Conservation (phyloP, 2,113 vertebrate species). For the Sprattus sprattus region DNA sequence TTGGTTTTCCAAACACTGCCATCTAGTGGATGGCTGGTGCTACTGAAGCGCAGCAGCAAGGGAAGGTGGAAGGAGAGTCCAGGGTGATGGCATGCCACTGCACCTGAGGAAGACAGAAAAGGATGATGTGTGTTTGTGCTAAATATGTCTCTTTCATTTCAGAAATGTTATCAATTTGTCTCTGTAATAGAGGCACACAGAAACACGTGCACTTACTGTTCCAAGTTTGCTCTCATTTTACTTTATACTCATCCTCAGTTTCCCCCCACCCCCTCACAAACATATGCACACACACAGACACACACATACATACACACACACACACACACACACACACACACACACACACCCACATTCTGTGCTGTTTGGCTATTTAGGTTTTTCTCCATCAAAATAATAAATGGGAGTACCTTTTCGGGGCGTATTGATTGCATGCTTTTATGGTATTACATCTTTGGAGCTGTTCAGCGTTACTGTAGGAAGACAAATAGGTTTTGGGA, state of each 20-base stretch:
- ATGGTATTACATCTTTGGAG: conserved; percentile 78
- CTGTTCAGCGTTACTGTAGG: conserved; percentile 61
- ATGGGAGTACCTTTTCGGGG: conserved; percentile 67
- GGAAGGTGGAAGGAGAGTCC: not conserved
- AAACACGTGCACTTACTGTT: not conserved
- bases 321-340: not conserved
- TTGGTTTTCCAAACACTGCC: conserved; percentile 55
- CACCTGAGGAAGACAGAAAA: not conserved
- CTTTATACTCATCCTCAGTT: not conserved
- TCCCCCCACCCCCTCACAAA: not conserved
- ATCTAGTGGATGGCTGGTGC: conserved; percentile 56
- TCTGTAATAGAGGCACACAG: not conserved
- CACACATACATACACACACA: conserved; percentile 29
- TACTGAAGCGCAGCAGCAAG: conserved; percentile 31
- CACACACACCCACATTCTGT: conserved; percentile 13
- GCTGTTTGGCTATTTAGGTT: conserved; percentile 53
- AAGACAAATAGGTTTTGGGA: conserved; percentile 73
- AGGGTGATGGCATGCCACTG: not conserved
- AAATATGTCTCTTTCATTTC: not conserved
- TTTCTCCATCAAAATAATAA: conserved; percentile 69
- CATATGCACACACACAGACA: not conserved
- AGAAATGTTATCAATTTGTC: not conserved
- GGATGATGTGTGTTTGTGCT: not conserved
- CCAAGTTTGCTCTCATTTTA: not conserved
- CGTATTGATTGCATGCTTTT: conserved; percentile 79